Percentiles rank a stretch among this genome's conserved stretches.
Conservation (phyloP, 1,140 invertebrate species). For the Trichomalopsis sarcophagae region DNA sequence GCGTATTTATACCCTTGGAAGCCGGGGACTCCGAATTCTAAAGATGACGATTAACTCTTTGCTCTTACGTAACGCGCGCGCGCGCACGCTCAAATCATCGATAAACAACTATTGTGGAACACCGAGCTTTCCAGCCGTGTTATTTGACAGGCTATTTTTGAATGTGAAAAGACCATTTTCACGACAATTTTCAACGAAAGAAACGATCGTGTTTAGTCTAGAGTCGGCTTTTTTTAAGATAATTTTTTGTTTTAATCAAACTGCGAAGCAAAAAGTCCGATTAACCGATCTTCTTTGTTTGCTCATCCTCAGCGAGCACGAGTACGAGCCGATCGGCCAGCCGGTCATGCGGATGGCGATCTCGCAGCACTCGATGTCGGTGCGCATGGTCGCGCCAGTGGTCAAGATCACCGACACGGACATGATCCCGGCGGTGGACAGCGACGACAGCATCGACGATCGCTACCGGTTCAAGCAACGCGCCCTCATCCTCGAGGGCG, state of each 20-base stretch:
- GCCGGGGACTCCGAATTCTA: too few relatives aligned
- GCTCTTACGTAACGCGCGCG: too few relatives aligned
- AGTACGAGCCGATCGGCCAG: conserved; percentile 85
- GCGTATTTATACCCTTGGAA: too few relatives aligned
- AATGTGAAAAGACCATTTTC: background rate
- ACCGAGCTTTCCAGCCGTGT: too few relatives aligned
- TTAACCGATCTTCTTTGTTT: background rate
- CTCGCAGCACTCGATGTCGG: conserved; percentile 69
- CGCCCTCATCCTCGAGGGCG: conserved; percentile 68
- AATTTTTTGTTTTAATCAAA: background rate
- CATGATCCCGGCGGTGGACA: conserved; percentile 71
- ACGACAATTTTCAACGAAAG: background rate
- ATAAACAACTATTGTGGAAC: too few relatives aligned
- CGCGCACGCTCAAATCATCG: too few relatives aligned
- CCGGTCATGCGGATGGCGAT: conserved; percentile 62
- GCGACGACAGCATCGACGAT: conserved; percentile 72
- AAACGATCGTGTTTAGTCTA: background rate
- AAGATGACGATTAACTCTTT: too few relatives aligned
- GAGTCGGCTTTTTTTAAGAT: background rate
- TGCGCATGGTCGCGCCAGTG: conserved; percentile 67
- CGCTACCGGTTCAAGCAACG: conserved; percentile 63
- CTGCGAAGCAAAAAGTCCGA: background rate
- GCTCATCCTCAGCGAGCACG: conserved; percentile 83
- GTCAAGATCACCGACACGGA: conserved; percentile 72
- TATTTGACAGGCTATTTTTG: too few relatives aligned